A percentile compares a stretch with the other conserved stretches of the same genome.
These are phyloP conservation scores for Scarus forsteni DNA, from an alignment of 2,797 vertebrate genomes.

Conservation along the genomic window DNA sequence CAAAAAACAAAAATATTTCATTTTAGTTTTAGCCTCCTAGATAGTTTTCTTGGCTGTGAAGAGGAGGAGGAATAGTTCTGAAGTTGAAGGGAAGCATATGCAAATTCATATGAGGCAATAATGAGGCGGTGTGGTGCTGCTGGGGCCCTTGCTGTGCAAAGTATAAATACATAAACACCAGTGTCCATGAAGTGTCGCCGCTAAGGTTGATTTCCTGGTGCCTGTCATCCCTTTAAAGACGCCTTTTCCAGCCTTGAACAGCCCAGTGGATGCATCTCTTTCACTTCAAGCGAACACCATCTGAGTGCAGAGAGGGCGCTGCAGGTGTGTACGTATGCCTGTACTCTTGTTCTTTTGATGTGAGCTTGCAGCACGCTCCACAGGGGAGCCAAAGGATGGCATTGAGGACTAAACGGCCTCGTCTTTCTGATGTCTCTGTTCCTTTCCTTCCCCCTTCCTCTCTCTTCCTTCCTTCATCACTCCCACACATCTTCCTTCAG, in stretches of 20 bases:
- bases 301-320: slow-evolving; percentile 39
- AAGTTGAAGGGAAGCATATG: slow-evolving; percentile 16
- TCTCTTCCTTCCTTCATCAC: slow-evolving; percentile 48
- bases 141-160: slow-evolving; percentile 4
- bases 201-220: slow-evolving; percentile 52
- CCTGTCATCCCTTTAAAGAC: slow-evolving; percentile 57
- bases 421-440: slow-evolving; percentile 55
- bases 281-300: slow-evolving; percentile 51
- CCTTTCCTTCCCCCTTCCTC: slow-evolving; percentile 23
- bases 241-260: slow-evolving; percentile 52
- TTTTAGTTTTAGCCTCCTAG: background rate
- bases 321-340: slow-evolving; percentile 42
- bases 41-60: background rate
- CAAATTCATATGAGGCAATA: slow-evolving; percentile 19
- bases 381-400: slow-evolving; percentile 55
- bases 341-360: slow-evolving; percentile 62
- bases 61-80: slow-evolving; percentile 21
- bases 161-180: slow-evolving; percentile 21
- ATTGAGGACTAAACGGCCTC: slow-evolving; percentile 57
- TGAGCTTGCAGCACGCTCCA: slow-evolving; percentile 53
- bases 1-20: background rate
- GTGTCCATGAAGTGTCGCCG: slow-evolving; percentile 45
- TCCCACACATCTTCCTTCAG: slow-evolving; percentile 60
- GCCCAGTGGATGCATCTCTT: slow-evolving; percentile 47
- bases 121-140: slow-evolving; percentile 1